Conservation (phyloP, 2,888 invertebrate species). For the Caenorhabditis parvicauda region DNA sequence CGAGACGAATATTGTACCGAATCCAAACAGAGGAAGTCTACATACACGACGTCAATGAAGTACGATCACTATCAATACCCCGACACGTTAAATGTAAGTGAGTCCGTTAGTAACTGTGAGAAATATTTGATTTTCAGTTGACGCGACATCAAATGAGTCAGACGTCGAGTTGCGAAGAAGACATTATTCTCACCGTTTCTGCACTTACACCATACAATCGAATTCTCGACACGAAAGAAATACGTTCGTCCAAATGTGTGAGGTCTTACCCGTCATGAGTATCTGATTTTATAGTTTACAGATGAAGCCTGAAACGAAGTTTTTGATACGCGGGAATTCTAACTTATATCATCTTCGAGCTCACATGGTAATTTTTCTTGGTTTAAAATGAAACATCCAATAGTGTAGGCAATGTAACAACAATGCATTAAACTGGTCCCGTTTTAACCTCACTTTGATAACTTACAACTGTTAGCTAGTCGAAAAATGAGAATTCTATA, state of each 20-base stretch:
- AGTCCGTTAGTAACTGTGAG: not conserved
- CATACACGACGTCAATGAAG: slow-evolving; percentile 14
- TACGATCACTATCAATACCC: slow-evolving; percentile 13
- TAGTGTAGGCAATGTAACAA: too few species aligned
- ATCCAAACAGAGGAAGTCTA: slow-evolving; percentile 15
- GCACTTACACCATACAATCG: slow-evolving; percentile 13
- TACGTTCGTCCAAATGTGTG: slow-evolving; percentile 13
- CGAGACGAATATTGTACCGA: slow-evolving; percentile 1
- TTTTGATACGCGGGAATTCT: slow-evolving; percentile 34
- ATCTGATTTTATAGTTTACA: slow-evolving; percentile 1
- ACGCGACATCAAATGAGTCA: slow-evolving; percentile 8
- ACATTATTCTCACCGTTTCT: slow-evolving; percentile 12
- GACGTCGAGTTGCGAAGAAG: slow-evolving; percentile 6
- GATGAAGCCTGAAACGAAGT: slow-evolving; percentile 22
- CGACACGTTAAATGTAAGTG: not conserved
- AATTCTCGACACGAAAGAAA: slow-evolving; percentile 6
- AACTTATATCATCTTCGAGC: slow-evolving; percentile 22
- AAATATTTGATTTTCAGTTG: slow-evolving; percentile 2
- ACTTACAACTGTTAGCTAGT: too few species aligned
- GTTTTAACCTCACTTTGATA: too few species aligned
- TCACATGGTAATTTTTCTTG: slow-evolving; percentile 21
- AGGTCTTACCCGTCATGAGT: not conserved
- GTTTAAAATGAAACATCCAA: too few species aligned
- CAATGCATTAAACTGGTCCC: too few species aligned
- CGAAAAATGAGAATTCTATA: too few species aligned